Conservation (phyloP, 2,888 invertebrate genomes). For the Xylophagus ater region DNA sequence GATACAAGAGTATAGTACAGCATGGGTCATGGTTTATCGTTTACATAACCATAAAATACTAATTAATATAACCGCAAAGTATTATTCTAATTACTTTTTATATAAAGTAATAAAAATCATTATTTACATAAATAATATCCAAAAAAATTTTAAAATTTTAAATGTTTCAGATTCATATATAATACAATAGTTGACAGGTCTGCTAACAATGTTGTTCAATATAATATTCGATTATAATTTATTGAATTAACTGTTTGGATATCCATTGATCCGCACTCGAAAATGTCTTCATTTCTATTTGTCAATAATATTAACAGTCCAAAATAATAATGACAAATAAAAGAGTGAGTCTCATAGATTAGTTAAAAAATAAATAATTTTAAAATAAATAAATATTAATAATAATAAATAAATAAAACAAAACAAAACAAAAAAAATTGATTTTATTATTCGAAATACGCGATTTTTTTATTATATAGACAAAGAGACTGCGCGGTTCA, state of each 20-base stretch:
- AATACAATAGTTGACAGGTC: slow-evolving; percentile 7
- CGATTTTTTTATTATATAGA: slow-evolving; percentile 3
- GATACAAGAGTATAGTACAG: too few species aligned
- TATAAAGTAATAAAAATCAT: too few species aligned
- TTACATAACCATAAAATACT: not conserved
- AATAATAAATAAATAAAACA: too few species aligned
- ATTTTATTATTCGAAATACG: slow-evolving; percentile 6
- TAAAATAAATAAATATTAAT: too few species aligned
- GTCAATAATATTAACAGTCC: slow-evolving; percentile 11
- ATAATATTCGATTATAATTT: too few species aligned
- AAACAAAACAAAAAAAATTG: too few species aligned
- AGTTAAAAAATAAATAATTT: too few species aligned
- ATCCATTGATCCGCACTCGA: slow-evolving; percentile 11
- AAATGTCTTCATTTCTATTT: slow-evolving; percentile 12
- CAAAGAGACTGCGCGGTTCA: slow-evolving; percentile 4
- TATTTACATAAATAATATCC: too few species aligned
- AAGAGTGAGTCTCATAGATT: not conserved
- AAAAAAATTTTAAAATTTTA: too few species aligned
- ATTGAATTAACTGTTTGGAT: slow-evolving; percentile 11
- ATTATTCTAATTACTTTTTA: not conserved
- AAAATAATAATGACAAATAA: slow-evolving; percentile 9
- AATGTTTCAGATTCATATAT: too few species aligned
- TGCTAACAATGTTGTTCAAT: slow-evolving; percentile 11
- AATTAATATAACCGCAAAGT: not conserved
- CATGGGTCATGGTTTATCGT: too few species aligned